These are phyloP conservation scores for Erithacus rubecula DNA, from an alignment of 2,797 vertebrate species.

Conservation along the genomic window DNA sequence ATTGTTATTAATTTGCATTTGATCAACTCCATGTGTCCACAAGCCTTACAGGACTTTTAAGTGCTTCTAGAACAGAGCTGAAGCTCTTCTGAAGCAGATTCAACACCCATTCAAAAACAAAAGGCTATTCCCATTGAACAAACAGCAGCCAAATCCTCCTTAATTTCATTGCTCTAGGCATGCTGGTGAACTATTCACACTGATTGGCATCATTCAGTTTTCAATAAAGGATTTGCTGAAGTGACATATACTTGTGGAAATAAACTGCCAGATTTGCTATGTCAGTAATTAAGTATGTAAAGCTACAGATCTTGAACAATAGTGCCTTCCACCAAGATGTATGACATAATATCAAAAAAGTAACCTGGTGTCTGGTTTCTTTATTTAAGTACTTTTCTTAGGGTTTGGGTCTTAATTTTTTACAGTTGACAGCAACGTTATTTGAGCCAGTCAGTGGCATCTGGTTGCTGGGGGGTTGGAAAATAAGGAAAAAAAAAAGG, in stretches of 20 bases:
- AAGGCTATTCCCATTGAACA: not conserved
- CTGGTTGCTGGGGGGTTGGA: conserved; percentile 82
- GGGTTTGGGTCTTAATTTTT: conserved; percentile 95
- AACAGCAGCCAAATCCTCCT: not conserved
- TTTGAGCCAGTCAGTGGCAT: conserved; percentile 95
- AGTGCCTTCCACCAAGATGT: conserved; percentile 80
- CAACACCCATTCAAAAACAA: not conserved
- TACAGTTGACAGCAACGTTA: conserved; percentile 95
- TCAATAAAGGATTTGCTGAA: conserved; percentile 67
- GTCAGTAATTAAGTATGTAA: conserved; percentile 87
- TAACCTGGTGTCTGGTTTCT: conserved; percentile 91
- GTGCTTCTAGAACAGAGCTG: not conserved
- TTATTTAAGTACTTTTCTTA: conserved; percentile 90
- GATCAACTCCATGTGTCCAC: conserved; percentile 69
- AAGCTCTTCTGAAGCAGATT: conserved; percentile 20
- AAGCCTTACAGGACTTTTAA: not conserved
- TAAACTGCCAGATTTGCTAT: conserved; percentile 80
- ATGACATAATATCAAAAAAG: conserved; percentile 79
- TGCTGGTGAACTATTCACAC: conserved; percentile 9
- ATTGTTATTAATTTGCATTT: conserved; percentile 74
- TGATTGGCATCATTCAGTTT: conserved; percentile 60
- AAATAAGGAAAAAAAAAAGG: not conserved
- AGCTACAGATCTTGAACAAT: conserved; percentile 89
- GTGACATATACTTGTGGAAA: conserved; percentile 62
- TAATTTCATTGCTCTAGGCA: not conserved